phyloP scores from a whole-genome alignment of 2,797 vertebrate species.

The Halcyon badia region DNA sequence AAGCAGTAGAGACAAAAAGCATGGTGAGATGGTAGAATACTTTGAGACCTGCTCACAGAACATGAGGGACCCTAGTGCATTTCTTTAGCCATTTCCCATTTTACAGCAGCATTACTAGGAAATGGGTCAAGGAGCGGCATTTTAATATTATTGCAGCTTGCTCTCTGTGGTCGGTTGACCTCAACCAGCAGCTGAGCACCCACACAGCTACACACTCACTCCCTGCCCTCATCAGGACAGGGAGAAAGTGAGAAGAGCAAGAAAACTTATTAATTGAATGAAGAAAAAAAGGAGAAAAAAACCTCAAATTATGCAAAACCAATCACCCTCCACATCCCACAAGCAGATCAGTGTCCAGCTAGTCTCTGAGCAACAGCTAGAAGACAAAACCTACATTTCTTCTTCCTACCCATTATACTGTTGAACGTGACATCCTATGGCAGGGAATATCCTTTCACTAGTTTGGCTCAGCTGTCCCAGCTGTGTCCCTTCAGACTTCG shows the following conservation, averaged over 20 bases:
- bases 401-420: not conserved
- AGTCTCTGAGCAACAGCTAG: not conserved
- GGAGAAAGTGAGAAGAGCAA: not conserved
- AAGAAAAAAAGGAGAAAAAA: not conserved
- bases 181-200: not conserved
- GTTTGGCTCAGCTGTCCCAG: not conserved
- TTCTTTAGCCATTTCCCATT: not conserved
- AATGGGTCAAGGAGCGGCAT: not conserved
- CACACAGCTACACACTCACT: not conserved
- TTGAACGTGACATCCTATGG: not conserved
- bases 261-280: not conserved
- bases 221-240: not conserved
- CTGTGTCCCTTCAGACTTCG: not conserved
- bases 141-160: not conserved
- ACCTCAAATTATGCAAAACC: not conserved
- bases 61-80: not conserved
- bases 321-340: not conserved
- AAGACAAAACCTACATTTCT: not conserved
- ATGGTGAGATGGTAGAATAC: not conserved
- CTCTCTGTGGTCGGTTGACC: not conserved
- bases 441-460: not conserved
- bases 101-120: not conserved
- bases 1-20: not conserved
- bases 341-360: not conserved
- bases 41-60: not conserved